Conservation (phyloP, 2,888 invertebrate species). For the Calliopum simillimum region DNA sequence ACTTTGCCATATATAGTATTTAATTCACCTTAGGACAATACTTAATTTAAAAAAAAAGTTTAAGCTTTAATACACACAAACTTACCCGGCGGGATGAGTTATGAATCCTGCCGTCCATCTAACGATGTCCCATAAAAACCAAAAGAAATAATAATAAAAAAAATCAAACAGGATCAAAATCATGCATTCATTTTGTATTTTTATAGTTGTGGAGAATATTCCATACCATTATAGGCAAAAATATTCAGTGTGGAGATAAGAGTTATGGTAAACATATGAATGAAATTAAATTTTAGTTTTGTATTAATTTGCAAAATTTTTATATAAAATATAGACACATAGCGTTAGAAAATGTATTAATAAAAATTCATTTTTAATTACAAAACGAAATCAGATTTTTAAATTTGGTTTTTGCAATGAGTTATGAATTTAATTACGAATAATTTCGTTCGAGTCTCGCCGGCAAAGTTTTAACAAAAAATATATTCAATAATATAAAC, state of each 20-base stretch:
- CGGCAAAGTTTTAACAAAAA: slow-evolving; percentile 42
- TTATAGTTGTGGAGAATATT: slow-evolving; percentile 16
- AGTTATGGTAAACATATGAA: slow-evolving; percentile 1
- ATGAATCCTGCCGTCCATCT: slow-evolving; percentile 69
- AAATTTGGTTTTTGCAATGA: not conserved
- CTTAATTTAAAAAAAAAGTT: slow-evolving; percentile 25
- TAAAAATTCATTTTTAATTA: slow-evolving; percentile 8
- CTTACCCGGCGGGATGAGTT: slow-evolving; percentile 69
- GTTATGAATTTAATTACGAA: not conserved
- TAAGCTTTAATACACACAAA: slow-evolving; percentile 45
- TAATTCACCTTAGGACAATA: too few species aligned
- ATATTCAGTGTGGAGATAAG: too few species aligned
- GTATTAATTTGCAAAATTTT: not conserved
- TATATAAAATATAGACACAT: not conserved
- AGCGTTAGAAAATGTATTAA: slow-evolving; percentile 13
- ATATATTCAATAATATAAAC: slow-evolving; percentile 19
- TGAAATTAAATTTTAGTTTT: slow-evolving; percentile 19
- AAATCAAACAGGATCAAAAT: slow-evolving; percentile 65
- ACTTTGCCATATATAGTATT: slow-evolving; percentile 12
- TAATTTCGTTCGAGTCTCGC: slow-evolving; percentile 30
- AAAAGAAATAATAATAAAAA: slow-evolving; percentile 66
- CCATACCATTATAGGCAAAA: slow-evolving; percentile 1
- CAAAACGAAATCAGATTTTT: slow-evolving; percentile 9
- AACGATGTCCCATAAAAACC: slow-evolving; percentile 68
- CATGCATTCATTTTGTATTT: slow-evolving; percentile 58